Base-by-base conservation (phyloP, 2,888 invertebrate genomes). In the Campopleginae sp. region DNA sequence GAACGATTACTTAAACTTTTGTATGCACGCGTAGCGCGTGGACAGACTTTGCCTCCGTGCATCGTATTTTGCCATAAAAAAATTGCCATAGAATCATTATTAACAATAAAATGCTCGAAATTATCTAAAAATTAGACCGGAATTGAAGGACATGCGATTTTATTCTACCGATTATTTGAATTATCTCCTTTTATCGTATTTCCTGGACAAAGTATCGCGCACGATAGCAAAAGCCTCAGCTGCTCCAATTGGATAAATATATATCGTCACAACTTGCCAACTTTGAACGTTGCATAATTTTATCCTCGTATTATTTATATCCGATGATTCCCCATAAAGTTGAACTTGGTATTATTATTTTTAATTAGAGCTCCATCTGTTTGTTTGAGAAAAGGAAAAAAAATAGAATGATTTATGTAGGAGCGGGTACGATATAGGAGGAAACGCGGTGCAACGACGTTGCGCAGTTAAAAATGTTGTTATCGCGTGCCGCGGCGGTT, bases 401-500 rank as follows among this genome's bases (percentile, higher is more conserved):
- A 54, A 42, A 27, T 54, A 33, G 42, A 61, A 61, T 17, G 44
- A 61, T 44, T 74, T 27, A 58, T 27, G 7, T 6, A 46, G n/a
- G n/a, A n/a, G 38, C 31, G 19, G 27, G 42, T 58, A 71, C 74
- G 72, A 77, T 80, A 68, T 61, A 77, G 19, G 72, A 77, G 77
- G 80, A 80, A 84, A 74, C 77, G 51, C 77, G 51, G 72, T 61
- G 72, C 58, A 51, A 51, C 72, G 66, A 19, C 61, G 76, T 58
- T 72, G 63, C 68, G 72, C 77, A 31, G 44, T 81, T 81, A 84
- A 77, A 81, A 81, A 81, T 77, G 80, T 81, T 74, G 77, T 84
- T 84, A 84, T 84, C 80, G 77, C 66, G 80, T 74, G 61, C 68
- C 61, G 74, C 61, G 74, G 80, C 72, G 74, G 44, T 77, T 70